Percentiles rank a stretch among this genome's conserved stretches.
phyloP scores from a whole-genome alignment of 1,140 invertebrate species.

The Adoxophyes honmai region DNA sequence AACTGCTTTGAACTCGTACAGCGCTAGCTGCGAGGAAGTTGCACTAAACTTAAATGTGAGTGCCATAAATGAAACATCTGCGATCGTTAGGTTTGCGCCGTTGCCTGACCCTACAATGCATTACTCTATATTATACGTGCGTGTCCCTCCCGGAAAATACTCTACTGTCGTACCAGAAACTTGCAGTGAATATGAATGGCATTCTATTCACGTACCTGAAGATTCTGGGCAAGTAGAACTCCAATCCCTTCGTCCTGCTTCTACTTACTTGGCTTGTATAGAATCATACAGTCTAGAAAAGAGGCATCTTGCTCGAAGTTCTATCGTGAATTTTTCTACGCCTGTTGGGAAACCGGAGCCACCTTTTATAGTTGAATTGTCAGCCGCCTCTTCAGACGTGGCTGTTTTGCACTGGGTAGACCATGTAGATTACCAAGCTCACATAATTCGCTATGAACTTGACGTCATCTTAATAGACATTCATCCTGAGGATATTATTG shows the following conservation, averaged over 20 bases:
- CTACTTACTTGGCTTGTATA: slow-evolving; percentile 55
- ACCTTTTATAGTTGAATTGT: slow-evolving; percentile 57
- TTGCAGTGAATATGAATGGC: slow-evolving; percentile 61
- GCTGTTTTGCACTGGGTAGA: slow-evolving; percentile 58
- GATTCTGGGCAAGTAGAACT: slow-evolving; percentile 29
- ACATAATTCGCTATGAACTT: slow-evolving; percentile 53
- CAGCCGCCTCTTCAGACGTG: slow-evolving; percentile 40
- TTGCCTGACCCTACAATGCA: slow-evolving; percentile 26
- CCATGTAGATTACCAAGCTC: slow-evolving; percentile 47
- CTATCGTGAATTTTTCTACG: slow-evolving; percentile 54
- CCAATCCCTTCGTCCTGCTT: slow-evolving; percentile 41
- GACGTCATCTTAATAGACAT: slow-evolving; percentile 53
- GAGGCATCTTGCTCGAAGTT: slow-evolving; percentile 38
- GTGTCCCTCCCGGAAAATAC: slow-evolving; percentile 33
- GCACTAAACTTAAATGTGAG: slow-evolving; percentile 37
- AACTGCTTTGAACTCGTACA: slow-evolving; percentile 51
- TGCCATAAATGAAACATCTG: slow-evolving; percentile 46
- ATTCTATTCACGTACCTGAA: slow-evolving; percentile 36
- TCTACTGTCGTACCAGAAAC: slow-evolving; percentile 46
- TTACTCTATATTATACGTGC: slow-evolving; percentile 54
- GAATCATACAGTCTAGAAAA: slow-evolving; percentile 48
- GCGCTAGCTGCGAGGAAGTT: slow-evolving; percentile 45
- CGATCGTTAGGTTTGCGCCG: slow-evolving; percentile 38
- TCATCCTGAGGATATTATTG: slow-evolving; percentile 25
- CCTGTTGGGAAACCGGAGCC: slow-evolving; percentile 56